Evolutionary conservation across 2,113 vertebrate genomes (phyloP), one percentile per base, ranked within the genome.

Genomic region (Puma concolor): DNA sequence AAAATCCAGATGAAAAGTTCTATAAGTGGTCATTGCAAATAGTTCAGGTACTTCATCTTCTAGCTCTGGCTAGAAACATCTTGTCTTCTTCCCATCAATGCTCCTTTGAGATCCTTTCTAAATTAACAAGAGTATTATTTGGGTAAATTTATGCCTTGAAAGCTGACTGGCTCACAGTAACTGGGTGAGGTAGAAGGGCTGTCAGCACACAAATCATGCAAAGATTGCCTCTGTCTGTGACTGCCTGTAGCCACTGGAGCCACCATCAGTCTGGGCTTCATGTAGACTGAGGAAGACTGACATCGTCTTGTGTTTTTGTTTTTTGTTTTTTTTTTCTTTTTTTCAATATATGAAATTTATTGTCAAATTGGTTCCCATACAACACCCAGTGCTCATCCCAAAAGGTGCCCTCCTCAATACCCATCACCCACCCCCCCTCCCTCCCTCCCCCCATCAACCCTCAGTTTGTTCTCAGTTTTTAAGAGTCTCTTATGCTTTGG

Each of bases 1-100:
- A 66, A 89, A 84, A 60, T 77, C 50, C 50, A 86, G 44, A 71
- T 69, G 66, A 69, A 66, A 98, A 84, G 19, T 77, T 96, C 72
- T 44, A 50, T 41, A 97, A 77, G 44, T 48, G 41, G 25, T 41
- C n/a, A 84, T 84, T 11, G 7, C 33, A 74, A 33, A 74, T 19
- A 84, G 11, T 79, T 67, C 44, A 54, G 54, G 29, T 50, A 38
- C 87, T 83, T 89, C 71, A 91, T 94, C n/a, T 36, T 77, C 52
- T 52, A 6, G 7, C 52, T 92, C 25, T 79, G 27, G 23, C 33
- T 93, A 63, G 4, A 81, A 63, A 81, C 38, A 85, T 64, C 4
- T 36, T 44, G 4, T 64, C 36, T 48, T 72, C 84, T 88, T 93
- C 64, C 29, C 64, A 67, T 81, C 25, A 76, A 9, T 31, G 23